A percentile compares a stretch with the other conserved stretches of the same genome.
These are phyloP conservation scores for Trachurus trachurus DNA, from an alignment of 2,797 vertebrate genomes.

Conservation along the genomic window DNA sequence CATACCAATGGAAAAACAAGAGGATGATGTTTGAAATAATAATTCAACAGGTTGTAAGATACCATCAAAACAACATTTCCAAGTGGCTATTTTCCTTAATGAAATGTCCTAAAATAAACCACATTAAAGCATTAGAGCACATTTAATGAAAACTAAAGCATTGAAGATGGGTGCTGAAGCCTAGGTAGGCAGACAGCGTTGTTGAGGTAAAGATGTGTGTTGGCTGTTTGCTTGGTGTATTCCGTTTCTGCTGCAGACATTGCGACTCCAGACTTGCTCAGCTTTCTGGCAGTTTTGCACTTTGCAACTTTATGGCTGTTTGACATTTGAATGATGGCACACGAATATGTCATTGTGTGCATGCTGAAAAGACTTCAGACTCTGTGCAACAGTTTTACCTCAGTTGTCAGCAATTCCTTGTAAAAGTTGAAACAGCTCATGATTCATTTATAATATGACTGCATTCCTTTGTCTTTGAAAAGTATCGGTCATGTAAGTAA, in stretches of 20 bases:
- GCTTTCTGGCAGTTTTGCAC: conserved; percentile 44
- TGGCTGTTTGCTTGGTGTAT: conserved; percentile 9
- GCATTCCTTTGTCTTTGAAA: neutral
- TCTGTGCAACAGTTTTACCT: neutral
- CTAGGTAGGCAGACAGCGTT: neutral
- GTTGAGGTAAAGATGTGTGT: conserved; percentile 7
- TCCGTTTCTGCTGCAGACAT: conserved; percentile 21
- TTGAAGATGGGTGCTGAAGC: conserved; percentile 16
- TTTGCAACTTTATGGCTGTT: conserved; percentile 48
- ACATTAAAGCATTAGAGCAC: neutral
- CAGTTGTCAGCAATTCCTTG: neutral
- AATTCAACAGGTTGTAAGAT: neutral
- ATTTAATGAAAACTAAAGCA: no score
- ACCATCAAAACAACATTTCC: neutral
- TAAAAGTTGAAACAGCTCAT: neutral
- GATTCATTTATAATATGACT: neutral
- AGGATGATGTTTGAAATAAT: neutral
- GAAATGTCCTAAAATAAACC: conserved; percentile 2
- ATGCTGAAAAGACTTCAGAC: conserved; percentile 25
- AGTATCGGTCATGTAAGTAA: neutral
- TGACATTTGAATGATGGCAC: conserved; percentile 49
- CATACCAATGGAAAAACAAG: neutral
- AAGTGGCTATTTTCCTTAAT: conserved; percentile 5
- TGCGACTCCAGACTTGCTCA: conserved; percentile 39
- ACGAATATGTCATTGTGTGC: neutral